These are phyloP conservation scores for Crotalus tigris DNA, from an alignment of 2,113 vertebrate species.

Conservation along the genomic window DNA sequence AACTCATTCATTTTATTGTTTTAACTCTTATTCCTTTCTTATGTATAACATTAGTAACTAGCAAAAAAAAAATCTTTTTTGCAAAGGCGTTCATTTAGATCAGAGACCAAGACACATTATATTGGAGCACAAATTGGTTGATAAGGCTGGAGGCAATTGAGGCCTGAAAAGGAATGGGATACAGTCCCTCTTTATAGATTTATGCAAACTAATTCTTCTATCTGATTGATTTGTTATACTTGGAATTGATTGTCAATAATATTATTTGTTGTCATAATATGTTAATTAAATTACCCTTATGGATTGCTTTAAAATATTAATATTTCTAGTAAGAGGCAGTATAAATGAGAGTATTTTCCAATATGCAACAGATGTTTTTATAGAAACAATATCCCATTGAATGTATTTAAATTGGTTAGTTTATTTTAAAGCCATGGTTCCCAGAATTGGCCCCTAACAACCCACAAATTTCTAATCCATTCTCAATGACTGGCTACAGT, in stretches of 20 bases:
- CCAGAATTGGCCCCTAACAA: background rate
- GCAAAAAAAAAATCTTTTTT: background rate
- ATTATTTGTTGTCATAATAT: background rate
- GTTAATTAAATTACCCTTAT: background rate
- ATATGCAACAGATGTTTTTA: background rate
- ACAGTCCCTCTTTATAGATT: background rate
- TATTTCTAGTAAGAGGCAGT: background rate
- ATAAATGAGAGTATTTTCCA: background rate
- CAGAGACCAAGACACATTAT: background rate
- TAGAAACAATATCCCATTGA: background rate
- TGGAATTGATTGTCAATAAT: background rate
- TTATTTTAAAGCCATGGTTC: background rate
- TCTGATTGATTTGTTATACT: background rate
- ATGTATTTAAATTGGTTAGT: background rate
- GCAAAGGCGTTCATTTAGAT: background rate
- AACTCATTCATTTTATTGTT: background rate
- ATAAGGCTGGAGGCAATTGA: background rate
- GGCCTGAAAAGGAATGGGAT: background rate
- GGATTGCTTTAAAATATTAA: background rate
- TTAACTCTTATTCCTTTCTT: background rate
- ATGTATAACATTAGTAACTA: background rate
- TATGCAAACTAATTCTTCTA: background rate
- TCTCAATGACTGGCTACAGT: background rate
- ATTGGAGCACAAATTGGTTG: background rate
- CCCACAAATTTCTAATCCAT: background rate